These are phyloP conservation scores for Hirtodrosophila duncani DNA, from an alignment of 2,888 invertebrate genomes.

Conservation along the genomic window DNA sequence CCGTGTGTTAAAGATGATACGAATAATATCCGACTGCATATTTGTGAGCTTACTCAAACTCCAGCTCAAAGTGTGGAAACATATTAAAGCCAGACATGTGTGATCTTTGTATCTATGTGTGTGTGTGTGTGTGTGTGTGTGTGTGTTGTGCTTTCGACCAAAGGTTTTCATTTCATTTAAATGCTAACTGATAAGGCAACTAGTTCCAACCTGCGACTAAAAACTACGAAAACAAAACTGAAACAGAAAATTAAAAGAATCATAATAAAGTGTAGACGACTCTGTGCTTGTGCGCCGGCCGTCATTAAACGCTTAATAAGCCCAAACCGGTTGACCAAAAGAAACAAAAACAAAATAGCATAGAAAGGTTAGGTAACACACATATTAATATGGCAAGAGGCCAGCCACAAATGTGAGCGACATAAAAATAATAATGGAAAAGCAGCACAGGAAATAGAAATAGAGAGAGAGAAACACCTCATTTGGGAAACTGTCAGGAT, in stretches of 20 bases:
- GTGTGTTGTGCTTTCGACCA: conserved; percentile 4
- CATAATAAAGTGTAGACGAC: conserved; percentile 27
- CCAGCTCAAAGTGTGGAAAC: background rate
- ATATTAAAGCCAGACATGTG: background rate
- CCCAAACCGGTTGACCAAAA: conserved; percentile 1
- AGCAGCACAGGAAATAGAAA: no score
- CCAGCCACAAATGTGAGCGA: no score
- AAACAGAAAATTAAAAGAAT: conserved; percentile 7
- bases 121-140: background rate
- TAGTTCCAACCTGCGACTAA: no score
- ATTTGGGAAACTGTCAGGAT: no score
- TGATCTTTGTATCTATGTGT: conserved; percentile 1
- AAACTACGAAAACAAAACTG: conserved; percentile 12
- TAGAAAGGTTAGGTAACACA: background rate
- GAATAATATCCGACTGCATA: background rate
- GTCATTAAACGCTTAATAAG: conserved; percentile 10
- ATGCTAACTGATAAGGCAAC: conserved; percentile 50
- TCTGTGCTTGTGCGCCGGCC: conserved; percentile 30
- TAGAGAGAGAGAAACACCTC: no score
- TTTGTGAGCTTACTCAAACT: conserved; percentile 6
- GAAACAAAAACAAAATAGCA: conserved; percentile 6
- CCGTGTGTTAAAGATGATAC: no score
- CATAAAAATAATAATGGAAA: no score
- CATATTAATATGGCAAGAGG: no score
- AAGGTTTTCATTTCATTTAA: conserved; percentile 29